Conservation (phyloP, 2,113 vertebrate species). For the Theristicus caerulescens region DNA sequence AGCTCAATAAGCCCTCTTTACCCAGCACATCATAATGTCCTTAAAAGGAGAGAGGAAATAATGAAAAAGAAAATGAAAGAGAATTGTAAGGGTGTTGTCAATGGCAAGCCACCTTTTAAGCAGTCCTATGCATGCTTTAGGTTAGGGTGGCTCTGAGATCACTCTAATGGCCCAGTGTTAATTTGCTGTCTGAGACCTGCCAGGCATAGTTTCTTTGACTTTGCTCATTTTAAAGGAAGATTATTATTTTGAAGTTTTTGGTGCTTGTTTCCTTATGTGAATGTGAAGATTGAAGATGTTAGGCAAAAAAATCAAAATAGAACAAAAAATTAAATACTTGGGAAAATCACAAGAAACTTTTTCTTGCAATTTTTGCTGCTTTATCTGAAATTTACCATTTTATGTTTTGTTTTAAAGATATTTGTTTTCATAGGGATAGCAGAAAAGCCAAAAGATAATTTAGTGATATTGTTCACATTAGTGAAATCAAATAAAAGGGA, state of each 20-base stretch:
- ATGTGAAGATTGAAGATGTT: not conserved
- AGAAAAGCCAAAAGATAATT: not conserved
- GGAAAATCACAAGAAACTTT: not conserved
- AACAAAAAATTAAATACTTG: not conserved
- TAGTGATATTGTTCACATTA: not conserved
- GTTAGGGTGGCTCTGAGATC: not conserved
- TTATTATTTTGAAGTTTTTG: not conserved
- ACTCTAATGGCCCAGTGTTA: not conserved
- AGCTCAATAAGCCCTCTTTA: not conserved
- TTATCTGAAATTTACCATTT: not conserved
- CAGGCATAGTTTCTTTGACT: not conserved
- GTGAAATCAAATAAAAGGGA: not conserved
- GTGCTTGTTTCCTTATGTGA: not conserved
- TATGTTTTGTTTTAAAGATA: not conserved
- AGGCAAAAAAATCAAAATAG: not conserved
- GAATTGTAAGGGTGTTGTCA: not conserved
- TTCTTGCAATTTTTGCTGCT: not conserved
- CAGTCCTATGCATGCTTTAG: not conserved
- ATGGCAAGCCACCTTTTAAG: not conserved
- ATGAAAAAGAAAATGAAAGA: not conserved
- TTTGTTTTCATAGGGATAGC: not conserved
- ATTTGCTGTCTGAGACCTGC: not conserved
- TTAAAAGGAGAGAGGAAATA: not conserved
- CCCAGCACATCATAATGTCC: not conserved
- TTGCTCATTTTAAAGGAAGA: not conserved